A percentile compares a stretch with the other conserved stretches of the same genome.
Evolutionary conservation across 1,140 invertebrate genomes (phyloP).

Genomic region (Ceratina japonica): DNA sequence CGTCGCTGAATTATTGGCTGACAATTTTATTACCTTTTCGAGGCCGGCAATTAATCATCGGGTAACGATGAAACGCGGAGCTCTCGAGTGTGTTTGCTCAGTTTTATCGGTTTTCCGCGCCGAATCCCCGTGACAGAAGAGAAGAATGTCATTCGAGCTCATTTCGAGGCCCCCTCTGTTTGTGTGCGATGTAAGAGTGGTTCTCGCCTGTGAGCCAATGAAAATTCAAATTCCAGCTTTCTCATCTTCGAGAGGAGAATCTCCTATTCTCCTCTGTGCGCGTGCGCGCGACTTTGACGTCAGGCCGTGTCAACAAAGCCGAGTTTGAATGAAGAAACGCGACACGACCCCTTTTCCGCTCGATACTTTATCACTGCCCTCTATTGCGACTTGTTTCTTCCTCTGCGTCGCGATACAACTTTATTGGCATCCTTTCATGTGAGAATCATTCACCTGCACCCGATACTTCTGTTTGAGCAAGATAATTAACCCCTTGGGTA

Average conservation of each 20-base stretch:
- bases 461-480: too few species aligned
- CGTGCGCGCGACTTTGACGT: constrained; percentile 28
- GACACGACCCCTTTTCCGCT: constrained; percentile 21
- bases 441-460: too few species aligned
- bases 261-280: not conserved
- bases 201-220: constrained; percentile 5
- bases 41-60: constrained; percentile 31
- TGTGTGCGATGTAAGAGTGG: not conserved
- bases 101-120: constrained; percentile 21
- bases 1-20: constrained; percentile 21
- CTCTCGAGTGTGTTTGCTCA: constrained; percentile 8
- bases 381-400: not conserved
- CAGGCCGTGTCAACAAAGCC: constrained; percentile 19
- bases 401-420: not conserved
- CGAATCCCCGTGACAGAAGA: not conserved
- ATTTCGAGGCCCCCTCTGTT: not conserved
- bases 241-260: not conserved
- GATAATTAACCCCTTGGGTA: too few species aligned
- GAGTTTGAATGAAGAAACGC: constrained; percentile 13
- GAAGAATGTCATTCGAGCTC: constrained; percentile 13
- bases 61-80: not conserved
- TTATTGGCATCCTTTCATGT: not conserved
- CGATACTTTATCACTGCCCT: constrained; percentile 17
- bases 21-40: constrained; percentile 32
- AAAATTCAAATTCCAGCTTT: constrained; percentile 41